Conservation (phyloP, 2,113 vertebrate genomes). For the Myanophis thanlyinensis region DNA sequence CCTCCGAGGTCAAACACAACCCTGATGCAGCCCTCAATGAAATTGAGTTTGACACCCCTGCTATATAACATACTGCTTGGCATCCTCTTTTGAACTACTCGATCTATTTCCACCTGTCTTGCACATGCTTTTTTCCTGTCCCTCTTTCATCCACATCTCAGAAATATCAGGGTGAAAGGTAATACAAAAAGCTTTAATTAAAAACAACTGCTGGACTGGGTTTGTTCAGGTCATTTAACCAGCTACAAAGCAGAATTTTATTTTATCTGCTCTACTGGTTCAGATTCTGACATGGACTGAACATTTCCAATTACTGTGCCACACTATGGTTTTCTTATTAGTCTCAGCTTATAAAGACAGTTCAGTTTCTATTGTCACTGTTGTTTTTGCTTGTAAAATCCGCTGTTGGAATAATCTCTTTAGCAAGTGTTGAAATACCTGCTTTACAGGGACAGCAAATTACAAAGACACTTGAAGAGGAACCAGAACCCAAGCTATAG, state of each 20-base stretch:
- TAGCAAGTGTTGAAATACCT: background rate
- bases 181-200: background rate
- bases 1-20: no score
- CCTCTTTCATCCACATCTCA: background rate
- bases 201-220: background rate
- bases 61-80: background rate
- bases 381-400: background rate
- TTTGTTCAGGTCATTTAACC: constrained; percentile 14
- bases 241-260: constrained; percentile 10
- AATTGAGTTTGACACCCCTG: no score
- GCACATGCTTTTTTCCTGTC: background rate
- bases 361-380: background rate
- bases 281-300: background rate
- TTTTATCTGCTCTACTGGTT: constrained; percentile 14
- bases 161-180: constrained; percentile 5
- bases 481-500: background rate
- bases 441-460: background rate
- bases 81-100: background rate
- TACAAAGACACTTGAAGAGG: background rate
- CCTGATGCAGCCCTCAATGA: no score
- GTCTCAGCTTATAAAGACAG: constrained; percentile 1
- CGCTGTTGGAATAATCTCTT: constrained; percentile 5
- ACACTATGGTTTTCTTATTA: constrained; percentile 18
- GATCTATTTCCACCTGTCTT: background rate
- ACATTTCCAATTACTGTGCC: constrained; percentile 25